phyloP scores from a whole-genome alignment of 2,888 invertebrate genomes.

The Prosopocoilus inquinatus region DNA sequence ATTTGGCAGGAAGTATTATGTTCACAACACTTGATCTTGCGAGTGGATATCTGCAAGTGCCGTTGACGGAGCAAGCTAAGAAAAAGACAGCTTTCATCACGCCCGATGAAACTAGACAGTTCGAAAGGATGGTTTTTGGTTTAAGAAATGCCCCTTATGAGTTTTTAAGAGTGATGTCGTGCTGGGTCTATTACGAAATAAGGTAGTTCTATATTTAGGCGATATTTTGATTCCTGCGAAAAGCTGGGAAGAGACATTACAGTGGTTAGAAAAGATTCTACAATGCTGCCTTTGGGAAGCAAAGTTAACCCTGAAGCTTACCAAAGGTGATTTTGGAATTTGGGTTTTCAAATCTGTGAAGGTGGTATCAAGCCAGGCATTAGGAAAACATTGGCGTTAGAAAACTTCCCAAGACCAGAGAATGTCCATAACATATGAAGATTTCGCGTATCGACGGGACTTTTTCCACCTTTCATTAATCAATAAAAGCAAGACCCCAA shows the following conservation, averaged over 20 bases:
- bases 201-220: conserved; percentile 14
- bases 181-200: conserved; percentile 16
- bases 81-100: neutral
- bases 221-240: conserved; percentile 23
- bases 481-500: conserved; percentile 23
- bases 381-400: conserved; percentile 23
- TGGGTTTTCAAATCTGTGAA: conserved; percentile 30
- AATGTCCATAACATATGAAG: conserved; percentile 24
- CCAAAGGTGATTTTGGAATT: conserved; percentile 36
- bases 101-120: conserved; percentile 32
- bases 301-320: conserved; percentile 36
- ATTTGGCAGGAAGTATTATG: no score
- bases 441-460: conserved; percentile 25
- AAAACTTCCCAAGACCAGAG: conserved; percentile 15
- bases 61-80: neutral
- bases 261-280: conserved; percentile 26
- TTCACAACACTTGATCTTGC: neutral
- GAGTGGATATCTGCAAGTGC: neutral
- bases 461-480: conserved; percentile 31
- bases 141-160: conserved; percentile 35
- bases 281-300: conserved; percentile 28
- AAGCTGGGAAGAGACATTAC: conserved; percentile 7
- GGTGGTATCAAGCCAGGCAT: conserved; percentile 10
- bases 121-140: conserved; percentile 36
- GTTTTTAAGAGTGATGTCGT: conserved; percentile 35